phyloP scores from a whole-genome alignment of 2,797 vertebrate species.

The Hemitrygon akajei region DNA sequence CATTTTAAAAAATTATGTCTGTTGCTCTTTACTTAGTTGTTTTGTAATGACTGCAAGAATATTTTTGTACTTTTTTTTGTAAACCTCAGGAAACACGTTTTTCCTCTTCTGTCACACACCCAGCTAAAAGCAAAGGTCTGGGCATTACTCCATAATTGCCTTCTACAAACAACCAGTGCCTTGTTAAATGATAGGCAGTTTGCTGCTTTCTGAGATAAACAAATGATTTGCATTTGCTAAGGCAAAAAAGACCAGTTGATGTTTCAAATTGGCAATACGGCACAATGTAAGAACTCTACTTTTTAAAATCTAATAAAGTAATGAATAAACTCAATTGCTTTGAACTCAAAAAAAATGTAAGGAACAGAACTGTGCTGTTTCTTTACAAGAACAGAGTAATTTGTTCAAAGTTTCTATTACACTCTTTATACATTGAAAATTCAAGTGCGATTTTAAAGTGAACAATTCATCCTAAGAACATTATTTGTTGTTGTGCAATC shows the following conservation, averaged over 20 bases:
- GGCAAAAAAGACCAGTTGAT: conserved; percentile 29
- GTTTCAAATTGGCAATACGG: neutral
- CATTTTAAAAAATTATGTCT: neutral
- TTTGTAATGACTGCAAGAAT: conserved; percentile 34
- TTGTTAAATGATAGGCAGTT: conserved; percentile 40
- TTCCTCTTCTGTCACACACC: conserved; percentile 31
- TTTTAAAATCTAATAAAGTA: neutral
- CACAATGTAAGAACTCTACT: neutral
- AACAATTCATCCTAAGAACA: neutral
- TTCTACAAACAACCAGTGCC: conserved; percentile 37
- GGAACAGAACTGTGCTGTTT: neutral
- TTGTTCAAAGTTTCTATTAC: neutral
- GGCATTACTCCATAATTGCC: conserved; percentile 39
- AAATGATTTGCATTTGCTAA: conserved; percentile 42
- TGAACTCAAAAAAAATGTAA: too few species aligned
- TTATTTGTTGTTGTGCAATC: neutral
- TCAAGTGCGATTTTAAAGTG: neutral
- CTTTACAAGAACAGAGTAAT: neutral
- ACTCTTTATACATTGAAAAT: neutral
- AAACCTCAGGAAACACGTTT: conserved; percentile 28
- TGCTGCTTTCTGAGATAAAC: conserved; percentile 40
- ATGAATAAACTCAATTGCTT: neutral
- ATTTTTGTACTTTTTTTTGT: conserved; percentile 30
- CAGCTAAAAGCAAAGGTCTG: conserved; percentile 36
- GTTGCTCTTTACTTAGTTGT: neutral